phyloP scores from a whole-genome alignment of 2,113 vertebrate genomes.

The Melanerpes formicivorus region DNA sequence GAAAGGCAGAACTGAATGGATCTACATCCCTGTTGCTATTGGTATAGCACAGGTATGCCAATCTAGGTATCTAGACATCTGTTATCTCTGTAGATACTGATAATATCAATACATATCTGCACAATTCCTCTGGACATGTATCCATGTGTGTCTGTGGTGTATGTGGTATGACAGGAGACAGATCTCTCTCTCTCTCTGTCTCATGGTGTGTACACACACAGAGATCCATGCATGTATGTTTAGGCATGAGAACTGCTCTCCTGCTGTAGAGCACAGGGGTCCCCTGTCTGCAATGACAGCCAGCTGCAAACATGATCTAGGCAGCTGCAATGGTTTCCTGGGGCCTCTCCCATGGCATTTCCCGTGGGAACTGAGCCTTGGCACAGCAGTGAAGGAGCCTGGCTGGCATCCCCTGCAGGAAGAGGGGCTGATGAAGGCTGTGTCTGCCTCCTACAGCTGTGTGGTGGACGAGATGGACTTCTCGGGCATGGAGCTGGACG shows the following conservation, averaged over 20 bases:
- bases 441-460: slow-evolving; percentile 78
- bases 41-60: not conserved
- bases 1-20: not conserved
- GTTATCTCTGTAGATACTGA: not conserved
- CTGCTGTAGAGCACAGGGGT: not conserved
- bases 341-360: not conserved
- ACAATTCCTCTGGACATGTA: not conserved
- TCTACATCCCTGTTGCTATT: not conserved
- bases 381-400: not conserved
- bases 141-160: not conserved
- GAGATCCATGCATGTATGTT: not conserved
- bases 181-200: not conserved
- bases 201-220: not conserved
- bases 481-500: slow-evolving; percentile 96
- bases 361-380: not conserved
- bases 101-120: not conserved
- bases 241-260: not conserved
- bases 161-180: not conserved
- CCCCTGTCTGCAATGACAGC: not conserved
- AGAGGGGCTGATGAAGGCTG: not conserved
- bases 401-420: rapidly evolving
- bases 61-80: not conserved
- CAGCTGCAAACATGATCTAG: not conserved
- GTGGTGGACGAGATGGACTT: slow-evolving; percentile 99
- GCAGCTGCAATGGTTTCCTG: not conserved